A percentile compares a stretch with the other conserved stretches of the same genome.
These are phyloP conservation scores for Pemphredon lugubris DNA, from an alignment of 2,888 invertebrate genomes.

Conservation along the genomic window DNA sequence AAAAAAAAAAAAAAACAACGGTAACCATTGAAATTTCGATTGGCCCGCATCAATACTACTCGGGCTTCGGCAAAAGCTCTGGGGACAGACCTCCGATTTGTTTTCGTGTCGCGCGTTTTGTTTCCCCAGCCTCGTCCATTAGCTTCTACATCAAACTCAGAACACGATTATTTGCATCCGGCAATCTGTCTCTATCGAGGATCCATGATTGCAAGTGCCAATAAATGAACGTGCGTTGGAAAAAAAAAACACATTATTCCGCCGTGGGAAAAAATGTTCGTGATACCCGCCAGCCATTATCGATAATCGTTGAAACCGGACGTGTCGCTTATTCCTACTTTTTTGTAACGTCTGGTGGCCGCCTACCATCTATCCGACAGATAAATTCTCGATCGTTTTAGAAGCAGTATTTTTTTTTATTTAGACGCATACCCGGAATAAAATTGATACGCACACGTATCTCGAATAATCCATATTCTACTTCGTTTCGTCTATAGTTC, in stretches of 20 bases:
- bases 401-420: too few species aligned
- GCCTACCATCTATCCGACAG: too few species aligned
- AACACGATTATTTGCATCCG: conserved; percentile 37
- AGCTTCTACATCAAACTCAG: conserved; percentile 30
- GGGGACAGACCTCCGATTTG: conserved; percentile 51
- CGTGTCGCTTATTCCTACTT: too few species aligned
- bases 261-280: background rate
- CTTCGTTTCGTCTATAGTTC: too few species aligned
- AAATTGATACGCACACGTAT: too few species aligned
- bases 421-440: too few species aligned
- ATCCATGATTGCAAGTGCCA: conserved; percentile 11
- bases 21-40: conserved; percentile 58
- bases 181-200: conserved; percentile 28
- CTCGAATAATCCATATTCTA: too few species aligned
- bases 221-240: conserved; percentile 16
- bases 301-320: too few species aligned
- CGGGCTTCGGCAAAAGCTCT: conserved; percentile 19
- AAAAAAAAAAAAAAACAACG: conserved; percentile 15
- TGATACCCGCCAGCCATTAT: background rate
- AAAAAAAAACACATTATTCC: conserved; percentile 1
- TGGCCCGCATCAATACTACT: conserved; percentile 38
- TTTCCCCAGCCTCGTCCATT: conserved; percentile 35
- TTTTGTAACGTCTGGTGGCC: too few species aligned
- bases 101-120: conserved; percentile 42
- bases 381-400: too few species aligned